A percentile compares a stretch with the other conserved stretches of the same genome.
These are phyloP conservation scores for Pristionchus arcanus DNA, from an alignment of 2,888 invertebrate genomes.

Conservation along the genomic window DNA sequence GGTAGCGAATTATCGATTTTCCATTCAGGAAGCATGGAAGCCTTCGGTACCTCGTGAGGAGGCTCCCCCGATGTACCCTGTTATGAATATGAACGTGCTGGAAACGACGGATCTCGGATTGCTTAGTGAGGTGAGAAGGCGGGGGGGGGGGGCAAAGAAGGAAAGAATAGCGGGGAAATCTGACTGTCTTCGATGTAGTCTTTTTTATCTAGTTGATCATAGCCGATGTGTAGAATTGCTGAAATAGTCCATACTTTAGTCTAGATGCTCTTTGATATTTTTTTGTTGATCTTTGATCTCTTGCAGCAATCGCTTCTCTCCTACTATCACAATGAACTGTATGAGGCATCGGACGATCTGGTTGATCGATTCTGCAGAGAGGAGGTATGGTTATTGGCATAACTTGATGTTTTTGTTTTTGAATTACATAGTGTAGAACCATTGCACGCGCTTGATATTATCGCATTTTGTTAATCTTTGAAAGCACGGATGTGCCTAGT, in stretches of 20 bases:
- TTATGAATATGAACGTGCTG: not conserved
- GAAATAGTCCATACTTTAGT: too few relatives aligned
- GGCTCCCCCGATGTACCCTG: slow-evolving; percentile 41
- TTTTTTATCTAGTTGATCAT: too few relatives aligned
- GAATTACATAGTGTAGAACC: too few relatives aligned
- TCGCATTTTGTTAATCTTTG: too few relatives aligned
- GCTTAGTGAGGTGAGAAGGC: slow-evolving; percentile 31
- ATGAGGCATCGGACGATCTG: slow-evolving; percentile 75
- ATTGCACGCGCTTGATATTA: too few relatives aligned
- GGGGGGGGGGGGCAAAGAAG: too few relatives aligned
- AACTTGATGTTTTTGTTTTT: slow-evolving; percentile 39
- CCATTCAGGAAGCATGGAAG: slow-evolving; percentile 40
- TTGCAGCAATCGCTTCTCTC: slow-evolving; percentile 70
- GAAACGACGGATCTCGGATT: slow-evolving; percentile 52
- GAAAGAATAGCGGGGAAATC: too few relatives aligned
- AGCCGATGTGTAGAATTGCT: too few relatives aligned
- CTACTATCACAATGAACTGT: slow-evolving; percentile 75
- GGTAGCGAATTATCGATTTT: not conserved
- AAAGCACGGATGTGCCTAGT: too few relatives aligned
- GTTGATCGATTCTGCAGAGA: slow-evolving; percentile 72
- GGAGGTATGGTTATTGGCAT: slow-evolving; percentile 38
- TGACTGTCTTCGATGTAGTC: too few relatives aligned
- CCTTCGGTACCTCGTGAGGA: not conserved
- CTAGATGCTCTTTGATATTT: not conserved
- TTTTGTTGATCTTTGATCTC: too few relatives aligned